Conservation (phyloP, 2,113 vertebrate species). For the Hirundichthys speculiger region DNA sequence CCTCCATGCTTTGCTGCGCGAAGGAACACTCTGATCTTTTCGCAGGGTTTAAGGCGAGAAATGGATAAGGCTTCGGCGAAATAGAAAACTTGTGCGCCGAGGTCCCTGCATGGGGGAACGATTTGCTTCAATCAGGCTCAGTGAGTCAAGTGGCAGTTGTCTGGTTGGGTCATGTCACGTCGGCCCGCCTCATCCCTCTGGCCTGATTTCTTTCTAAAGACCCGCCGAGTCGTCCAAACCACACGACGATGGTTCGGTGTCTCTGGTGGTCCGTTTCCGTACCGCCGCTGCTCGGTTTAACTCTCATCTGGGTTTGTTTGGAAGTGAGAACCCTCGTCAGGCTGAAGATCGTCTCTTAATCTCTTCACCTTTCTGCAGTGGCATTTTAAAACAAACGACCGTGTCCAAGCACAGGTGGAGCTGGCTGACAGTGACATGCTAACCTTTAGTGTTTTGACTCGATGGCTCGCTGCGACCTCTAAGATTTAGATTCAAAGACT, state of each 20-base stretch:
- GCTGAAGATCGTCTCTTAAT: too few relatives aligned
- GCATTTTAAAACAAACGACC: neutral
- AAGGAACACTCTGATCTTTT: slow-evolving; percentile 39
- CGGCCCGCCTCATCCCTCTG: too few relatives aligned
- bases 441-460: neutral
- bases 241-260: neutral
- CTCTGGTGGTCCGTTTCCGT: slow-evolving; percentile 11
- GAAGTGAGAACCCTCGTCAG: too few relatives aligned
- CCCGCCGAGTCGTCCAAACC: slow-evolving; percentile 5
- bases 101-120: neutral
- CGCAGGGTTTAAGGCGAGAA: slow-evolving; percentile 21
- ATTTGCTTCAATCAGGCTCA: slow-evolving; percentile 12
- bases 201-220: too few relatives aligned
- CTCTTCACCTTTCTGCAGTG: too few relatives aligned
- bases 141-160: neutral
- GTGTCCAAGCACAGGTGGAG: too few relatives aligned
- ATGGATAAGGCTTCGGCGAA: slow-evolving; percentile 24
- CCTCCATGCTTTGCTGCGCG: neutral
- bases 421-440: too few relatives aligned
- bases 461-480: too few relatives aligned
- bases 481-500: neutral
- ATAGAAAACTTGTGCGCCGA: neutral
- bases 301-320: too few relatives aligned
- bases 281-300: slow-evolving; percentile 9
- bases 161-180: too few relatives aligned